Evolutionary conservation across 1,140 invertebrate species (phyloP).

Genomic region (Fragariocoptes setiger): DNA sequence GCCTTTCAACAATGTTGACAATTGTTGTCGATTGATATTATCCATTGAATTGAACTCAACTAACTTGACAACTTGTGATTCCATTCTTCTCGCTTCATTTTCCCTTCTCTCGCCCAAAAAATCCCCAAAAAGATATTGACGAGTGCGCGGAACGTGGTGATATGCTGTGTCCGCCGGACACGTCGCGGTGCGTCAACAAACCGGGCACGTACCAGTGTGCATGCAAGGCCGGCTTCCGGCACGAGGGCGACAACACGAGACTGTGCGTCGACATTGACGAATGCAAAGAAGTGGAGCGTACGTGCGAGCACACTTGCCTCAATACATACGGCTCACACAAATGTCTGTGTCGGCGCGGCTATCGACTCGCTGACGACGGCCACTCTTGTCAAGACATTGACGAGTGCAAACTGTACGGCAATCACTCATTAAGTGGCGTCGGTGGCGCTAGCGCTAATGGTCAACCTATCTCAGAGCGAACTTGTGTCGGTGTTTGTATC

Average conservation of each 20-base stretch:
- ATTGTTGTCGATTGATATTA: no score
- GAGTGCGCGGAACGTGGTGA: slow-evolving; percentile 24
- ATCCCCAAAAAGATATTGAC: slow-evolving; percentile 32
- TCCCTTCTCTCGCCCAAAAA: no score
- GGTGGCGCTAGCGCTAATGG: slow-evolving; percentile 20
- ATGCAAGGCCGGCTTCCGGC: slow-evolving; percentile 36
- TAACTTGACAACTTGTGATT: no score
- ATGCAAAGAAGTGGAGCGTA: slow-evolving; percentile 21
- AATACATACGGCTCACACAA: slow-evolving; percentile 49
- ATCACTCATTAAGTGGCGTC: no score
- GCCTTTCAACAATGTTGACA: no score
- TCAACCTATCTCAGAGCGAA: slow-evolving; percentile 16
- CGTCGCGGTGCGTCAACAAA: slow-evolving; percentile 24
- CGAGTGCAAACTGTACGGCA: no score
- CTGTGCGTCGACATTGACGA: slow-evolving; percentile 25
- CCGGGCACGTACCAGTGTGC: slow-evolving; percentile 34
- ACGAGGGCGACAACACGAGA: slow-evolving; percentile 17
- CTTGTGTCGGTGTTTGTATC: slow-evolving; percentile 51
- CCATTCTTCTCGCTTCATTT: no score
- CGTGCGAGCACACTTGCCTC: slow-evolving; percentile 50
- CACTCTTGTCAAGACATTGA: slow-evolving; percentile 36
- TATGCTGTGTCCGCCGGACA: slow-evolving; percentile 17
- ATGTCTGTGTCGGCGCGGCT: slow-evolving; percentile 40
- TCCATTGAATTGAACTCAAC: no score
- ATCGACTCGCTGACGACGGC: slow-evolving; percentile 32